Percentiles rank a stretch among this genome's conserved stretches.
phyloP scores from a whole-genome alignment of 2,888 invertebrate species.

The Parascotia fuliginaria region DNA sequence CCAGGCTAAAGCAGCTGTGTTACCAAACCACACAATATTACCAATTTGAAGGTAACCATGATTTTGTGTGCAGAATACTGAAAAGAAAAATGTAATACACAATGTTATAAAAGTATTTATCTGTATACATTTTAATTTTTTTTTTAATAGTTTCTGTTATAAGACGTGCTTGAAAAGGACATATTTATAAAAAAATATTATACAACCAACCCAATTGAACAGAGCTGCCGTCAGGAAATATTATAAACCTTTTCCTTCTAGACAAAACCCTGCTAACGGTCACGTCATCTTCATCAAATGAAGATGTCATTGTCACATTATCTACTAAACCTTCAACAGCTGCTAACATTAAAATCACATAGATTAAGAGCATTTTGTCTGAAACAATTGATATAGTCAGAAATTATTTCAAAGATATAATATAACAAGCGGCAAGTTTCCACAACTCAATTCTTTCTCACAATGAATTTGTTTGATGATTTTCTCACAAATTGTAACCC shows the following conservation, averaged over 20 bases:
- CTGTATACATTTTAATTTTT: too few species aligned
- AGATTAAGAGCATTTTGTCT: neutral
- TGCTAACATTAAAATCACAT: neutral
- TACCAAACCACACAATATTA: conserved; percentile 88
- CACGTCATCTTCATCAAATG: conserved; percentile 14
- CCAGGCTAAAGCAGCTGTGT: conserved; percentile 92
- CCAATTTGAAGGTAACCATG: conserved; percentile 85
- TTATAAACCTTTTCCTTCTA: conserved; percentile 82
- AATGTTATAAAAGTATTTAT: too few species aligned
- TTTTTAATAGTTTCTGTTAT: too few species aligned
- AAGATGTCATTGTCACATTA: conserved; percentile 1
- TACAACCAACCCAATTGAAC: conserved; percentile 81
- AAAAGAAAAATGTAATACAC: conserved; percentile 30
- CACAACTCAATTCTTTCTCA: too few species aligned
- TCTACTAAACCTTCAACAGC: neutral
- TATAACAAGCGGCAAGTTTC: too few species aligned
- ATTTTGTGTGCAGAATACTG: conserved; percentile 88
- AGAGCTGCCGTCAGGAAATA: conserved; percentile 87
- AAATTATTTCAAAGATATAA: too few species aligned
- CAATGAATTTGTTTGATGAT: too few species aligned
- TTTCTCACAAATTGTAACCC: too few species aligned
- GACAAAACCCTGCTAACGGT: conserved; percentile 60
- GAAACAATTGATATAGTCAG: neutral
- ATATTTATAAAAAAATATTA: neutral
- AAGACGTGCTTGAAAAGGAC: neutral